Base-by-base conservation (phyloP, 1,140 invertebrate genomes). In the Papilio machaon region DNA sequence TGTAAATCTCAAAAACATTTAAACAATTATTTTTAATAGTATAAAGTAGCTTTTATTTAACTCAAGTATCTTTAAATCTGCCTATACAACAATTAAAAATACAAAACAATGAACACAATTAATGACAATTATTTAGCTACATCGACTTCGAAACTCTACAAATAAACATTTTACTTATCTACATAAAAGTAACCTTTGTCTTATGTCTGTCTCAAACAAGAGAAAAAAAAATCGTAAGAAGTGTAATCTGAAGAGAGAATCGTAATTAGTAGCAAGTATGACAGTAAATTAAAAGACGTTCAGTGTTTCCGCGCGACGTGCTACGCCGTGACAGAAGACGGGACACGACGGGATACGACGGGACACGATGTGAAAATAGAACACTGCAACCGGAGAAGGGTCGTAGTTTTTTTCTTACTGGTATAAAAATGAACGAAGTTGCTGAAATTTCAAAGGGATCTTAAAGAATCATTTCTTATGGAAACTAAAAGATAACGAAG, bases 251-350 rank as follows among this genome's bases (percentile, higher is more conserved):
- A 35, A 60, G 30, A 79, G 58, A 49, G 38, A 79, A 79, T 79
- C 35, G 77, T 79, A 79, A 79, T 79, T 67, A 79, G 77, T 67
- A 35, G 17, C 77, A 38, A 60, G 60, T 67, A 64, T 79, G 38
- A 67, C 77, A 38, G 77, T 67, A 79, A 67, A 54, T 79, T 79
- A 79, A 79, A 79, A 79, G 58, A 67, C 60, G 77, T 67, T 47
- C 38, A 67, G 60, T 49, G 74, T 52, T 52, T 76, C 74, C 74
- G 74, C n/a, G 46, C 74, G 74, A 49, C 74, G 74, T 52, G 43
- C n/a, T 73, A 46, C 73, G 43, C 43, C 73, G 43, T 46, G 60
- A 64, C 30, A 70, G 13, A 30, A 64, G 60, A 64, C 60, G 60
- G 23, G 60, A 64, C 60, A 70, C 23, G 64, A 70, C 64, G 64